Conservation (phyloP, 2,113 vertebrate genomes). For the Girardinichthys multiradiatus region DNA sequence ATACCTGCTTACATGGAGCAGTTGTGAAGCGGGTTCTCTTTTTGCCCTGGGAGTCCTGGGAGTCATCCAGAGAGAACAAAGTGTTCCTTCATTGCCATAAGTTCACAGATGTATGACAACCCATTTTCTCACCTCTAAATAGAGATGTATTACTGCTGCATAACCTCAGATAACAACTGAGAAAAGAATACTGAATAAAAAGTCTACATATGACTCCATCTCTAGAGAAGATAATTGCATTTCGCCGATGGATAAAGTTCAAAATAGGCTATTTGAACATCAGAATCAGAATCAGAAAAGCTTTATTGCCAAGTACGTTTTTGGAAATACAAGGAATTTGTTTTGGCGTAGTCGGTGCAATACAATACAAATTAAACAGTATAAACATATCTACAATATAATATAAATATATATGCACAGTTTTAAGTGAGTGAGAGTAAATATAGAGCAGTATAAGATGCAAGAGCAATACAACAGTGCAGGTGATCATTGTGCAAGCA, state of each 20-base stretch:
- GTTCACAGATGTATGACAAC: constrained; percentile 50
- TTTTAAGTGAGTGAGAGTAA: no score
- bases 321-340: no score
- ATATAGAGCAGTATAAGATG: no score
- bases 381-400: no score
- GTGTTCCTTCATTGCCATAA: constrained; percentile 52
- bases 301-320: no score
- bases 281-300: no score
- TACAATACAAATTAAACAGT: no score
- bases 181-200: constrained; percentile 29
- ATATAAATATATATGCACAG: no score
- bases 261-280: no score
- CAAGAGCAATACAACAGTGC: no score
- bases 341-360: no score
- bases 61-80: constrained; percentile 58
- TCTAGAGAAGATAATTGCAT: not conserved
- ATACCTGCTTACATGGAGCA: constrained; percentile 42
- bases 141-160: constrained; percentile 57
- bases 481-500: no score
- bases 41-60: constrained; percentile 59
- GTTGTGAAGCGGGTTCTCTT: constrained; percentile 59
- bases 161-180: constrained; percentile 46
- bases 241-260: not conserved
- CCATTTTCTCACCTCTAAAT: constrained; percentile 49
- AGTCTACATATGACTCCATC: constrained; percentile 24